Evolutionary conservation across 1,140 invertebrate species (phyloP), one percentile per base, ranked within the genome.

Genomic region (Ips nitidus): DNA sequence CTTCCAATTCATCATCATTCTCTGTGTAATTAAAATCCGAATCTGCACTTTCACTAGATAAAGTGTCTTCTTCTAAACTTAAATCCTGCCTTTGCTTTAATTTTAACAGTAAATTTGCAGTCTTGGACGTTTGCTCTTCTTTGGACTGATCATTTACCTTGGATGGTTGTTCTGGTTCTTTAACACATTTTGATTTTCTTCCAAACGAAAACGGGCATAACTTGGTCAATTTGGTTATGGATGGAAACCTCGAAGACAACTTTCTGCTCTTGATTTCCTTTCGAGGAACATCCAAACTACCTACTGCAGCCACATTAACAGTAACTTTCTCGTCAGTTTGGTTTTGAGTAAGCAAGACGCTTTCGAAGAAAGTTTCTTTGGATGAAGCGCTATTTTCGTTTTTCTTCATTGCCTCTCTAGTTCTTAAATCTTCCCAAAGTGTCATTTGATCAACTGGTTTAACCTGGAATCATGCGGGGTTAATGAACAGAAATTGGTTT

Each of bases 381-480:
- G 64, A 57, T n/a, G 64, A 43, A 45, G 42, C 58, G 1, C n/a
- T 6, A 2, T 38, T 4, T 38, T n/a, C 22, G 3, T 36, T 57
- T 42, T 40, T 45, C 50, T 39, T 57, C 4, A 66, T 3, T 4
- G 64, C 64, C 38, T 66, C 64, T 37, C 45, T 57, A 4, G 64
- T 66, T 37, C 64, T 45, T 39, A 66, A 57, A 57, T 66, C 64
- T 58, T 66, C 64, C 53, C 53, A 66, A 45, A 66, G 55, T 7
- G 8, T 57, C 2, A 66, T 38, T 45, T 47, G 57, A 40, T 66
- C 64, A 36, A 58, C 40, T 7, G 64, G 64, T 37, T 66, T 66
- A 0, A 66, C 42, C 64, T 66, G 5, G 42, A 65, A 63, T 22
- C 22, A 22, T 22, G 22, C 22, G 22, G 52, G 38, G 42, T 42